Base-by-base conservation (phyloP, 2,888 invertebrate species). In the Drosophila lutescens region DNA sequence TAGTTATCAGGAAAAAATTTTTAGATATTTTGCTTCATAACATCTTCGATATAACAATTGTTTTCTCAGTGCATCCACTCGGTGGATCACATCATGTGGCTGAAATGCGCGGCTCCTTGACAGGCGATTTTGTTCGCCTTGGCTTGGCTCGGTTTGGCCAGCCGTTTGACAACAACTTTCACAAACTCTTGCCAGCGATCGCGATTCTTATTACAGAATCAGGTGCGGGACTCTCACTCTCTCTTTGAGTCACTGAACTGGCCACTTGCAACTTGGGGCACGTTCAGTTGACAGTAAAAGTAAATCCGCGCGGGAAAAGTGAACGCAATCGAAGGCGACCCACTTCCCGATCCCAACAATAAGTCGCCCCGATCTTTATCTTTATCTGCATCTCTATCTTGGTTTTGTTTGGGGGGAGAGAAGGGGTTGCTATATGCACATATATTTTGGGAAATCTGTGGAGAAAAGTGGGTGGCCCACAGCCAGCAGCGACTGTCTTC, bases 161-260 rank as follows among this genome's bases (percentile, higher is more conserved):
- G 59, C 51, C 55, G 74, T 73, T 66, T 51, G 62, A 49, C 78
- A 79, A 79, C 81, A 79, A 84, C 89, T 86, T 86, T 88, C 87
- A 86, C 87, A 85, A 86, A 83, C 70, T 80, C 71, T 79, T 65
- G 68, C 71, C 67, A 68, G 41, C 73, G 67, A 68, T 51, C 55
- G 78, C 78, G 55, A 84, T 86, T 86, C 85, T 86, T 84, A 86
- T 86, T 86, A 86, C 85, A 86, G 85, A 86, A 88, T 86, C 88
- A 88, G 80, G 87, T 84, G 85, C 83, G 88, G 34, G 43, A 44
- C 83, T 86, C 80, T 86, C 79, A 73, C 58, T 65, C 55, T 62
- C 51, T 54, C 65, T 59, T 53, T 38, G 69, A 78, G 86, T 86
- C 86, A 87, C 51, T 87, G 89, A 86, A 88, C 89, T 77, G 87